phyloP scores from a whole-genome alignment of 2,888 invertebrate species.

The Diaperis boleti region DNA sequence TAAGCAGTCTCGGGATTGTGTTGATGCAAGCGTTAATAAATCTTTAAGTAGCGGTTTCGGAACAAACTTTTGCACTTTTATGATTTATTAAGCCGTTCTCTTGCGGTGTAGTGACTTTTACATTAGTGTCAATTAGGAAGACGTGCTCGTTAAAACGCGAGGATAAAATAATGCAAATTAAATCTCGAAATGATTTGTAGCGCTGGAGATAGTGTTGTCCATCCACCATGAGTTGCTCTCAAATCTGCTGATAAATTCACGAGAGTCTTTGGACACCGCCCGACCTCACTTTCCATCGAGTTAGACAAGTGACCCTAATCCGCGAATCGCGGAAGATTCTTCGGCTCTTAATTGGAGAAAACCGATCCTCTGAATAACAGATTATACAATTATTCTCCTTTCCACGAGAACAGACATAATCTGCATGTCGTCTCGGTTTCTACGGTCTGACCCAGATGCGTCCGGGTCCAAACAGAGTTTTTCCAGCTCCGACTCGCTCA shows the following conservation, averaged over 20 bases:
- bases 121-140: too few relatives aligned
- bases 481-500: too few relatives aligned
- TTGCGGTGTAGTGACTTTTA: too few relatives aligned
- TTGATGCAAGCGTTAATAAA: background rate
- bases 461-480: too few relatives aligned
- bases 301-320: background rate
- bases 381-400: constrained; percentile 17
- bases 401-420: constrained; percentile 8
- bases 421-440: constrained; percentile 4
- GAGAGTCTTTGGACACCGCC: too few relatives aligned
- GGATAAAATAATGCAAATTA: background rate
- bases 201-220: too few relatives aligned
- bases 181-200: too few relatives aligned
- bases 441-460: background rate
- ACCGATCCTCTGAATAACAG: constrained; percentile 8
- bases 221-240: too few relatives aligned
- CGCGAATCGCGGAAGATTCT: background rate
- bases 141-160: background rate
- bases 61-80: too few relatives aligned
- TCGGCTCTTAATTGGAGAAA: constrained; percentile 8
- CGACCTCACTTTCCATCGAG: constrained; percentile 4
- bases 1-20: too few relatives aligned
- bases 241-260: too few relatives aligned
- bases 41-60: background rate
- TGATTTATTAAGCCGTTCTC: too few relatives aligned